These are phyloP conservation scores for Galagoides demidoff DNA, from an alignment of 2,797 vertebrate species.

Conservation along the genomic window DNA sequence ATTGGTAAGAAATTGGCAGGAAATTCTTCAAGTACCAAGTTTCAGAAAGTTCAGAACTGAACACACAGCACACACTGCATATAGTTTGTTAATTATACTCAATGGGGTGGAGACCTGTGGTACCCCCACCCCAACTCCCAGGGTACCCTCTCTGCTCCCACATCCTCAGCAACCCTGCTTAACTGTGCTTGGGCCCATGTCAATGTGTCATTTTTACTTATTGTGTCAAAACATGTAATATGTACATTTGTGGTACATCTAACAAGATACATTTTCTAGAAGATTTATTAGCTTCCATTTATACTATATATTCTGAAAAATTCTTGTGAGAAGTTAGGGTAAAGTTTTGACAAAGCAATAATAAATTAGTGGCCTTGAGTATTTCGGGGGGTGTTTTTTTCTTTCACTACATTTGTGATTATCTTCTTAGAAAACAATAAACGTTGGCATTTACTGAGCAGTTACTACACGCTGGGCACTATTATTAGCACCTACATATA, in stretches of 20 bases:
- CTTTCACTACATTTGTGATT: neutral
- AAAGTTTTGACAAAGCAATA: slow-evolving; percentile 37
- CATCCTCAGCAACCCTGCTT: neutral
- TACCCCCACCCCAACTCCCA: neutral
- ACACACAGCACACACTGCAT: neutral
- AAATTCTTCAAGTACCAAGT: neutral
- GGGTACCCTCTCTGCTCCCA: neutral
- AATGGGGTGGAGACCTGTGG: neutral
- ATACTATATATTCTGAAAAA: neutral
- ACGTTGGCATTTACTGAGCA: slow-evolving; percentile 2
- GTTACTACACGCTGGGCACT: neutral
- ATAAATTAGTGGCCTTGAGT: neutral
- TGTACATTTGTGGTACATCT: neutral
- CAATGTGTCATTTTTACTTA: neutral
- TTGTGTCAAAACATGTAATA: neutral
- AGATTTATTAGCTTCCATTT: slow-evolving; percentile 2
- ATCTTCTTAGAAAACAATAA: slow-evolving; percentile 10
- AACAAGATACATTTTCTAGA: neutral
- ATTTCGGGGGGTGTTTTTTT: neutral
- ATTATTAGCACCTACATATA: neutral
- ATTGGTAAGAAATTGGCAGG: slow-evolving; percentile 9
- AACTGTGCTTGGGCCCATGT: neutral
- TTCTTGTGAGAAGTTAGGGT: slow-evolving; percentile 15
- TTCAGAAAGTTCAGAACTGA: slow-evolving; percentile 24
- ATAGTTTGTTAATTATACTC: neutral